Conservation (phyloP, 2,113 vertebrate species). For the Narcine bancroftii region DNA sequence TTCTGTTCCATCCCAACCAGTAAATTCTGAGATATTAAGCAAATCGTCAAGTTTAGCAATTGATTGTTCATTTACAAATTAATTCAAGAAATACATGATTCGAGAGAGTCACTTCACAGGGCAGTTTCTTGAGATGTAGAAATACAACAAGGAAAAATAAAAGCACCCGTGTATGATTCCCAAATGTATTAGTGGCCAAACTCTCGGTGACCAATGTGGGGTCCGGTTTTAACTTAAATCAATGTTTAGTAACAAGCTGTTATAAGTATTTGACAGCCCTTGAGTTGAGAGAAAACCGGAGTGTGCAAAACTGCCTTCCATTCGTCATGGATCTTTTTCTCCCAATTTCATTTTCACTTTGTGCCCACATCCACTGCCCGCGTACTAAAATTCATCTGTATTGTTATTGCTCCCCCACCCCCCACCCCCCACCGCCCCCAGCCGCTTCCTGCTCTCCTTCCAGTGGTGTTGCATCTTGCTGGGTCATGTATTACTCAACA, state of each 20-base stretch:
- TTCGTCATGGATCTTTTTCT: background rate
- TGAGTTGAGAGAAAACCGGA: background rate
- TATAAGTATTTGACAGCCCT: background rate
- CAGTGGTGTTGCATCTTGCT: background rate
- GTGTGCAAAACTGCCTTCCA: background rate
- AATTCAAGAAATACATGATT: background rate
- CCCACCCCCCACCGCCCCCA: background rate
- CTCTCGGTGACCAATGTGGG: background rate
- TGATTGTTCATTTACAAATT: background rate
- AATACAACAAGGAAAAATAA: background rate
- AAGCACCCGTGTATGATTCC: no score
- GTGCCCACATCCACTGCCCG: background rate
- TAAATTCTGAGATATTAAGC: background rate
- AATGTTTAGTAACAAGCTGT: background rate
- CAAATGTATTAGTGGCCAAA: background rate
- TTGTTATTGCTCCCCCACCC: background rate
- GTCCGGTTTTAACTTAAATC: background rate
- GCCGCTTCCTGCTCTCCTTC: background rate
- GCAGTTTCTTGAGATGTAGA: background rate
- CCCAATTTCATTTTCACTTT: conserved; percentile 8
- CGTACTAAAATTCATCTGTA: background rate
- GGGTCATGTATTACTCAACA: background rate
- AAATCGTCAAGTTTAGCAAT: background rate
- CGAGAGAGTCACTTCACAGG: background rate
- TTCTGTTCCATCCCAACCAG: background rate